phyloP scores from a whole-genome alignment of 2,888 invertebrate genomes.

The Andrena haemorrhoa region DNA sequence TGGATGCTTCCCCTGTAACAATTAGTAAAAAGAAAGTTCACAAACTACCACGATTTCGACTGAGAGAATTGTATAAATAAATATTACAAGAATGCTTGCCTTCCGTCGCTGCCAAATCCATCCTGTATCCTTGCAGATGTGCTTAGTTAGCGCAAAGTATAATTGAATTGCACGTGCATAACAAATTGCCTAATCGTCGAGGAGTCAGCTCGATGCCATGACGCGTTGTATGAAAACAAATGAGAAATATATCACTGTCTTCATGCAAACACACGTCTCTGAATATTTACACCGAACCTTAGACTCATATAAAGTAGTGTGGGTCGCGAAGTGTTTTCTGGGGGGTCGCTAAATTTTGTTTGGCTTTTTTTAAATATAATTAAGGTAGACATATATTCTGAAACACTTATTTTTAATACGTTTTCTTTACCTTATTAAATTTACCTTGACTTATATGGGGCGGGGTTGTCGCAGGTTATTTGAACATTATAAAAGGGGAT shows the following conservation, averaged over 20 bases:
- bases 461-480: too few species aligned
- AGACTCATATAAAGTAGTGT: background rate
- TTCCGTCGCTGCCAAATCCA: background rate
- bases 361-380: too few species aligned
- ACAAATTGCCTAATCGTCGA: background rate
- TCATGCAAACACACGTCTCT: background rate
- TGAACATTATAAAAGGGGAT: too few species aligned
- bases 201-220: slow-evolving; percentile 27
- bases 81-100: background rate
- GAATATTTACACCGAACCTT: background rate
- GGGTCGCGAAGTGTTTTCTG: too few species aligned
- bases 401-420: too few species aligned
- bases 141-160: background rate
- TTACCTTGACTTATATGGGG: too few species aligned
- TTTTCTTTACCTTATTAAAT: too few species aligned
- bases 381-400: too few species aligned
- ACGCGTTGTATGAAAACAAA: slow-evolving; percentile 6
- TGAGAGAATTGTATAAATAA: background rate
- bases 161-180: background rate
- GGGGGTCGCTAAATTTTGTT: too few species aligned
- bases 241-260: background rate
- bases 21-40: background rate
- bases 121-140: background rate
- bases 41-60: background rate
- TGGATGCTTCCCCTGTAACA: background rate